Evolutionary conservation across 1,140 invertebrate species (phyloP), one percentile per base, ranked within the genome.

Genomic region (fruit fly (Drosophila melanogaster)): DNA sequence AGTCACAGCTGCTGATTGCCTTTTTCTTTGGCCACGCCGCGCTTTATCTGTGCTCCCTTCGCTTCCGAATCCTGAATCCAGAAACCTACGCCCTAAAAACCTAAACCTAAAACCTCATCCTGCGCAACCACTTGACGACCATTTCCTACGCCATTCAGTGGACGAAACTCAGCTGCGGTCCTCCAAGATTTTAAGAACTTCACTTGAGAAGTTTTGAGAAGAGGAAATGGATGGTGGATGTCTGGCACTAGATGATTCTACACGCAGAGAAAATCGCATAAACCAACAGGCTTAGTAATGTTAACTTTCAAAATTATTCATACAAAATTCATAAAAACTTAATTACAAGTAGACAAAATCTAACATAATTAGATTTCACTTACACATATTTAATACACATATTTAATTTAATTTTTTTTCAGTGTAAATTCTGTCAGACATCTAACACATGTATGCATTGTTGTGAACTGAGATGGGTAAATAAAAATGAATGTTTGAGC

Each of bases 101-200:
- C 55, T n/a, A 47, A 30, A 64, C 12, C 37, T 59, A 40, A 22
- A 64, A n/a, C 60, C 64, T 47, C 44, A 64, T 66, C 41, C 43
- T 37, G n/a, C 10, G 33, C 43, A 33, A 33, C 14, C 41, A 56
- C 66, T 56, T 69, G 64, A 56, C 43, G 51, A 38, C 40, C 66
- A 70, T 70, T 56, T 70, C 40, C 64, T 70, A 56, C n/a, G 66
- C 40, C 64, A 69, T 56, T 70, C 64, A 69, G 53, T 15, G 40
- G 49, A 19, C 24, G n/a, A 69, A 59, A 56, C 41, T 56, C 66
- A 70, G 66, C 64, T 70, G 66, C 26, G 59, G 66, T 70, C 35
- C 49, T 54, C 12, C 19, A 55, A 55, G 64, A 69, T 69, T 70
- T 69, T 15, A 51, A n/a, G 33, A 66, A 69, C 61, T 69, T 67